Base-by-base conservation (phyloP, 2,797 vertebrate species). In the Coreius guichenoti region DNA sequence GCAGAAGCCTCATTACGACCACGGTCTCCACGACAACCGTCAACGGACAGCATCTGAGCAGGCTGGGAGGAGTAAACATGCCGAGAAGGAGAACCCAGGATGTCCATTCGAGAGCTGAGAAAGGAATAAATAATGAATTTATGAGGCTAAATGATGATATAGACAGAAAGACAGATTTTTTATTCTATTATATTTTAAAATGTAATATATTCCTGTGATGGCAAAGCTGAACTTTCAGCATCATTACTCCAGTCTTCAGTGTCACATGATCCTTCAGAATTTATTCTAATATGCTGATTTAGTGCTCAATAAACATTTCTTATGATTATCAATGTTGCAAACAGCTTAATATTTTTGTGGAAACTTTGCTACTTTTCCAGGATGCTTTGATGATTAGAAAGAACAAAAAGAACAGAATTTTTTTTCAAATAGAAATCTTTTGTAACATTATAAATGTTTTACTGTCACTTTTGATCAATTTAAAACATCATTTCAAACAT, bases 1-100 rank as follows among this genome's bases (percentile, higher is more conserved):
- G 97, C 98, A 0, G 98, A 99, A 12, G 96, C 96, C 16, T 99
- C 98, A 92, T 97, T 97, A 11, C 97, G 95, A 3, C 97, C 97
- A 0, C 98, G 95, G 90, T 98, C 97, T 0, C 95, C 97, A 0
- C 96, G 97, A 86, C 91, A 94, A 58, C 96, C 97, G 2, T 99
- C 97, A 2, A 99, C 95, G 0, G 98, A 99, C 88, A 99, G 91
- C 98, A 99, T 98, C 95, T 98, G 98, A 67, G 98, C 98, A 0
- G 97, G 98, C 94, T 99, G 98, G 0, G 98, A 99, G 80, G 98
- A 99, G 92, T 98, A 99, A 3, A 96, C 95, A 4, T 98, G 97
- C 19, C 98, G 96, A 0, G 98, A 99, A 0, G 98, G 98, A 12
- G 98, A 99, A 17, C 97, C 97, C 0, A 98, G 96, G 61, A 97